Conservation (phyloP, 2,797 vertebrate genomes). For the Perdix hodgsoniae region DNA sequence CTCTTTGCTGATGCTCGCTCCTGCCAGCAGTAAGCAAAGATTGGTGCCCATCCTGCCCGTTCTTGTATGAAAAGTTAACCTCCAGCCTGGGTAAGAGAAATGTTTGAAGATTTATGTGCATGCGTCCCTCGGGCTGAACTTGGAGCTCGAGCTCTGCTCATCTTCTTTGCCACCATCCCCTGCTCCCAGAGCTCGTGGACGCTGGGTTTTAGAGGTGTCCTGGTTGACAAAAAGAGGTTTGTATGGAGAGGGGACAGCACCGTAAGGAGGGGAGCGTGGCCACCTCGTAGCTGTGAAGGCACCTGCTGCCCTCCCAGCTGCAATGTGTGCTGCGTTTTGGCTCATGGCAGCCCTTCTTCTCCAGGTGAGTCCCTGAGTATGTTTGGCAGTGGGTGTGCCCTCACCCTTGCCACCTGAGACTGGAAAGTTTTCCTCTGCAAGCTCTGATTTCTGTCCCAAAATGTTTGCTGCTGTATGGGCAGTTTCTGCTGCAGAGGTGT, state of each 20-base stretch:
- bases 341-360: neutral
- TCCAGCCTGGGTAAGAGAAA: neutral
- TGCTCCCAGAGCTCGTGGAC: neutral
- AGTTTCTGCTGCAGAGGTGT: fast-evolving
- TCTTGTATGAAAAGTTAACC: neutral
- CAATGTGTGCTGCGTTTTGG: neutral
- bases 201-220: neutral
- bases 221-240: slow-evolving; percentile 17
- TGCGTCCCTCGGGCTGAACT: neutral
- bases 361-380: slow-evolving; percentile 47
- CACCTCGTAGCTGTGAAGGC: neutral
- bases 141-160: neutral
- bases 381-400: neutral
- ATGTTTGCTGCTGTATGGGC: neutral
- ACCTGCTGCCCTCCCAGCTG: neutral
- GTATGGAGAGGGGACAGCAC: neutral
- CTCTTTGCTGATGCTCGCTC: neutral
- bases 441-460: neutral
- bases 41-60: neutral
- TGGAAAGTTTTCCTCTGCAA: neutral
- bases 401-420: neutral
- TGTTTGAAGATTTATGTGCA: neutral
- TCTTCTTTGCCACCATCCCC: neutral
- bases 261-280: neutral
- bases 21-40: neutral